Evolutionary conservation across 2,888 invertebrate species (phyloP), one percentile per base, ranked within the genome.

Genomic region (Hirtodrosophila trivittata): DNA sequence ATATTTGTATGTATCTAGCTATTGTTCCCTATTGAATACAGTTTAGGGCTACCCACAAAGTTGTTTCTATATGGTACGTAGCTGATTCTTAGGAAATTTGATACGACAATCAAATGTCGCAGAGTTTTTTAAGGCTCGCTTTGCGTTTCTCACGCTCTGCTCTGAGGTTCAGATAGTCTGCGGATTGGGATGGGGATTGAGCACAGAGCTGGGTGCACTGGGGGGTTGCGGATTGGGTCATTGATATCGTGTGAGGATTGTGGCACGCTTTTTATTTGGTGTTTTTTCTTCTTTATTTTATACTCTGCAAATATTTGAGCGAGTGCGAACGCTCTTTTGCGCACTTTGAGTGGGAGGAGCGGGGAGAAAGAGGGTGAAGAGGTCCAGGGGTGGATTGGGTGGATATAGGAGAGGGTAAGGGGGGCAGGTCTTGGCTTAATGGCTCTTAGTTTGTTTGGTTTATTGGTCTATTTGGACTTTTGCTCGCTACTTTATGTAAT

Each of bases 111-210:
- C 18, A 21, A 21, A 21, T 9, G 18, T 2, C 1, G 6, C 2
- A 16, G 21, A n/a, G 2, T 12, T 10, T 8, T 46, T 39, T 41
- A 10, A 43, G 32, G 25, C 25, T 55, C 13, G 16, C 51, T 63
- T 73, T 63, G 50, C 9, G 14, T 67, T 80, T 75, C 81, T 55
- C 75, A 75, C 75, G 81, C 47, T 54, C n/a, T 42, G 26, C 6
- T 6, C n/a, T 21, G 21, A 10, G 14, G 3, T 33, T 33, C 5
- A 5, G n/a, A 9, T 3, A 32, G 9, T 32, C n/a, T 32, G 5
- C 9, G 28, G 28, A 5, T 28, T 4, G 5, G 9, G 28, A 5
- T 21, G 12, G 28, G 25, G n/a, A n/a, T n/a, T n/a, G n/a, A n/a
- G n/a, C n/a, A n/a, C n/a, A n/a, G n/a, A n/a, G 16, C 12, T 1